A percentile compares a stretch with the other conserved stretches of the same genome.
Evolutionary conservation across 2,113 vertebrate species (phyloP).

Genomic region (Pachypanchax playfairii): DNA sequence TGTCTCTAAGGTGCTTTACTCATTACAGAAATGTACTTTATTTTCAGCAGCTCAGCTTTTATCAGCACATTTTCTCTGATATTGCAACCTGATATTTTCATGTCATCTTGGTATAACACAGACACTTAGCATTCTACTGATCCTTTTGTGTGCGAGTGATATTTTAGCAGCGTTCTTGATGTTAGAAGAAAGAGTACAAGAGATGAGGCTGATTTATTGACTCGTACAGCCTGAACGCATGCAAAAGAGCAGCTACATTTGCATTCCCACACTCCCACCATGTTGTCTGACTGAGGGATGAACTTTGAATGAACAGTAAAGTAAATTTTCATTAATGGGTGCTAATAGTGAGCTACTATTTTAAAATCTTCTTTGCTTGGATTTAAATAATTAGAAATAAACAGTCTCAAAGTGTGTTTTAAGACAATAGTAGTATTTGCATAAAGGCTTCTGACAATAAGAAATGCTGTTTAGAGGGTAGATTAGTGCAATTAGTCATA

Average conservation of each 20-base stretch:
- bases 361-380: slow-evolving; percentile 39
- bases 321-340: slow-evolving; percentile 42
- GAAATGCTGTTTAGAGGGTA: slow-evolving; percentile 2
- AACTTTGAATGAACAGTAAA: slow-evolving; percentile 65
- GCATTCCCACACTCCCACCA: slow-evolving; percentile 34
- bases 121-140: slow-evolving; percentile 58
- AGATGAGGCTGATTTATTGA: slow-evolving; percentile 62
- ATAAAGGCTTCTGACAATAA: slow-evolving; percentile 8
- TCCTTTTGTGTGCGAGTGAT: slow-evolving; percentile 42
- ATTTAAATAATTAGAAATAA: slow-evolving; percentile 53
- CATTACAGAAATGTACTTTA: slow-evolving; percentile 18
- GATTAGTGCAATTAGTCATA: slow-evolving; percentile 19
- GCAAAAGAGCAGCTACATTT: slow-evolving; percentile 25
- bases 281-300: slow-evolving; percentile 40
- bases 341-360: slow-evolving; percentile 40
- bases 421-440: neutral
- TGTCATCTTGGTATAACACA: slow-evolving; percentile 25
- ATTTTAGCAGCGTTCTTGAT: slow-evolving; percentile 57
- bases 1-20: slow-evolving; percentile 10
- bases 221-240: slow-evolving; percentile 34
- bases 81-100: slow-evolving; percentile 5
- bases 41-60: slow-evolving; percentile 14
- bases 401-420: slow-evolving; percentile 21
- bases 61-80: slow-evolving; percentile 13
- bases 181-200: slow-evolving; percentile 41